These are phyloP conservation scores for Artibeus lituratus DNA, from an alignment of 2,797 vertebrate species.

Conservation along the genomic window DNA sequence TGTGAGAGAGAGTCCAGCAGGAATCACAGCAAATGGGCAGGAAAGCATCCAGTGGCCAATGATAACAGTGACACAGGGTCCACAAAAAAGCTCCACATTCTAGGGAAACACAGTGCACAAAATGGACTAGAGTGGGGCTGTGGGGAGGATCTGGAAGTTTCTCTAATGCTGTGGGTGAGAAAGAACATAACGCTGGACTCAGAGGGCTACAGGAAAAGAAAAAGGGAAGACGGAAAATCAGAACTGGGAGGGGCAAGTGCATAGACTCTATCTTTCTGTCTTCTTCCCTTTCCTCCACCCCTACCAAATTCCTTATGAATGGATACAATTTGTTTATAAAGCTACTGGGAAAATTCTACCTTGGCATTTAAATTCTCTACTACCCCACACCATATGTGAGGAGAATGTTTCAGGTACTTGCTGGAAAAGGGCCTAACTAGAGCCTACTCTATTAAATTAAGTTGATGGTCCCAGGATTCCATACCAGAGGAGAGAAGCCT, in stretches of 20 bases:
- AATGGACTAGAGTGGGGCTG: neutral
- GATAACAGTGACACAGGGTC: neutral
- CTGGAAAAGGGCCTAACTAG: neutral
- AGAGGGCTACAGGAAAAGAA: neutral
- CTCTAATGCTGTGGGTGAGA: neutral
- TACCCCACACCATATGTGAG: neutral
- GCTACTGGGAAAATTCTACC: neutral
- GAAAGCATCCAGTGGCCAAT: neutral
- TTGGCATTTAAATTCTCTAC: neutral
- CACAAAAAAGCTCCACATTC: neutral
- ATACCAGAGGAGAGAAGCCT: neutral
- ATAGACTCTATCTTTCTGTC: neutral
- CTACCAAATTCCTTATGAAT: neutral
- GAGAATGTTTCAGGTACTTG: neutral
- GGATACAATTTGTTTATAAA: neutral
- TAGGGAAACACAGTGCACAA: neutral
- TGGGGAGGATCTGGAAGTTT: neutral
- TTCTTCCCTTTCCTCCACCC: neutral
- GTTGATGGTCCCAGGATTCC: too few species aligned
- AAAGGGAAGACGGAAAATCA: rapidly evolving
- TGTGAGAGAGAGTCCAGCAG: neutral
- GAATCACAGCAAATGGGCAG: neutral
- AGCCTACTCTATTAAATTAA: neutral
- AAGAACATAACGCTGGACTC: neutral
- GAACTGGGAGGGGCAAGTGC: neutral